A percentile compares a stretch with the other conserved stretches of the same genome.
Evolutionary conservation across 2,113 vertebrate species (phyloP).

Genomic region (Xiphophorus maculatus): DNA sequence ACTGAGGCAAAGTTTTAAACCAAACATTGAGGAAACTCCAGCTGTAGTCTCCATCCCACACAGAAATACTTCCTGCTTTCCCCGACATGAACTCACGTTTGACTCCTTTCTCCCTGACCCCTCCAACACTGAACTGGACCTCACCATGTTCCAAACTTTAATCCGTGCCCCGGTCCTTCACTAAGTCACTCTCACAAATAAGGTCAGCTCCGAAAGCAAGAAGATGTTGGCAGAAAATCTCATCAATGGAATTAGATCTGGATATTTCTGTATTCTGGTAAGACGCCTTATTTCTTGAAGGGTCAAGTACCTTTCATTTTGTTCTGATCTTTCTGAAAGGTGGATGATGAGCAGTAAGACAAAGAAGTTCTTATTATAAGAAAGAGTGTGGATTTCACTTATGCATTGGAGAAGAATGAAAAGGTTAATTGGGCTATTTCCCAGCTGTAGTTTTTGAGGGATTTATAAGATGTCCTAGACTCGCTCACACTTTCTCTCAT

Average conservation of each 20-base stretch:
- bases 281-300: conserved; percentile 49
- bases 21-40: not conserved
- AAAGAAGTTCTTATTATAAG: conserved; percentile 72
- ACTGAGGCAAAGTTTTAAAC: not conserved
- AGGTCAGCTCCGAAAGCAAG: conserved; percentile 55
- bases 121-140: conserved; percentile 32
- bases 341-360: conserved; percentile 38
- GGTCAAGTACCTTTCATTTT: conserved; percentile 59
- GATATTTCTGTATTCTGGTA: conserved; percentile 59
- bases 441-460: conserved; percentile 81
- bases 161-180: conserved; percentile 54
- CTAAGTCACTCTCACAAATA: conserved; percentile 63
- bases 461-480: conserved; percentile 78
- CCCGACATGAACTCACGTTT: conserved; percentile 32
- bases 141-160: conserved; percentile 36
- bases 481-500: conserved; percentile 64
- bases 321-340: conserved; percentile 49
- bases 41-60: not conserved
- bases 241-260: conserved; percentile 63
- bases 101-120: conserved; percentile 42
- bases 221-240: conserved; percentile 54
- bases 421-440: conserved; percentile 87
- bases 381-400: conserved; percentile 73
- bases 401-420: conserved; percentile 78
- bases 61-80: conserved; percentile 8